Base-by-base conservation (phyloP, 35 echinoderm and acorn worm genomes). In the Patiria miniata region DNA sequence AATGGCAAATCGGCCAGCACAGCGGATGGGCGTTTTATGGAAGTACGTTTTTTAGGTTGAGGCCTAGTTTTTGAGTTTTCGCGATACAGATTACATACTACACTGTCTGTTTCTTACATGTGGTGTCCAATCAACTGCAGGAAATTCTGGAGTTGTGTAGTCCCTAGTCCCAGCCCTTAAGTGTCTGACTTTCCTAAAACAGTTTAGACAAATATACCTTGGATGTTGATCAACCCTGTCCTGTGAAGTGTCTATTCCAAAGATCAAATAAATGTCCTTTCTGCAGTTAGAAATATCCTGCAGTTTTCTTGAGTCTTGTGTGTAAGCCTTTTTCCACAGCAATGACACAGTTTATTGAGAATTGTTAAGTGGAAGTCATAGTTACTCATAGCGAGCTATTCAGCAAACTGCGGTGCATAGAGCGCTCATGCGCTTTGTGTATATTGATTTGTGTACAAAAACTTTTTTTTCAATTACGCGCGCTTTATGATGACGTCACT, bases 141-240 rank as follows among this genome's bases (percentile, higher is more conserved):
- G 55, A 19, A 23, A 19, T 19, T 58, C 55, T 58, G 55, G 55
- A 58, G 55, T 58, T 58, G 2, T 58, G 55, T 58, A 58, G 55
- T 58, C 55, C 55, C 55, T 58, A 58, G 55, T 58, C 55, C 55
- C 55, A 19, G 55, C 55, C 55, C 26, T 16, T 58, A 58, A 58
- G 26, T 58, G 55, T 58, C 55, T 58, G 3, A 58, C 55, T 58
- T 58, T 58, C 26, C 55, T 58, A 16, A 0, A 58, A 58, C 55
- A 58, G 55, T 58, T 58, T 58, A 58, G 26, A 58, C 55, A 58
- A 58, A 58, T 58, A 58, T 58, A 58, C 55, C 55, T 58, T 58
- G 55, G 55, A 23, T 58, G 55, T 23, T 16, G 17, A 58, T 58
- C 55, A 58, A 16, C 26, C 17, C 55, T 58, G 55, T 58, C 55